phyloP scores from a whole-genome alignment of 2,888 invertebrate species.

The Podotricha telesiphe region DNA sequence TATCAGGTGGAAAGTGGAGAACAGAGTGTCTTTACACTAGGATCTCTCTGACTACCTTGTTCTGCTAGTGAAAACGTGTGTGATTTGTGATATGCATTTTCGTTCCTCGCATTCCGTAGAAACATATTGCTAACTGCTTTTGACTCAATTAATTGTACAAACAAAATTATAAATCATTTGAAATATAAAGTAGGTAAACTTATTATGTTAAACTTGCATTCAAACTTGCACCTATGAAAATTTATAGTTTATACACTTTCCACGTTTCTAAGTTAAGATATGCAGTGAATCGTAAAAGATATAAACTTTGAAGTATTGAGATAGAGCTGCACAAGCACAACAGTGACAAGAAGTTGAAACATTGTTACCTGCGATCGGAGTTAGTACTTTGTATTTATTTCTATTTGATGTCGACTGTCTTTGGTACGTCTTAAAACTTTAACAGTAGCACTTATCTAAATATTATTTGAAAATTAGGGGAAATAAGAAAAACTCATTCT shows the following conservation, averaged over 20 bases:
- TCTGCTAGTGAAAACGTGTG: too few relatives aligned
- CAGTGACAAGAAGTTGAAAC: slow-evolving; percentile 18
- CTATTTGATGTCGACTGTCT: slow-evolving; percentile 16
- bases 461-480: not conserved
- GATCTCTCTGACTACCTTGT: too few relatives aligned
- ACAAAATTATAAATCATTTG: too few relatives aligned
- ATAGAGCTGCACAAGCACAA: not conserved
- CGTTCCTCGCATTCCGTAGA: too few relatives aligned
- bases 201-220: not conserved
- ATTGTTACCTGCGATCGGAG: slow-evolving; percentile 22
- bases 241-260: slow-evolving; percentile 8
- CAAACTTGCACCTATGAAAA: slow-evolving; percentile 5
- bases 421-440: slow-evolving; percentile 12
- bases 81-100: too few relatives aligned
- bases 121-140: too few relatives aligned
- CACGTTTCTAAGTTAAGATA: slow-evolving; percentile 28
- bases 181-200: not conserved
- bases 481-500: not conserved
- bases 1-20: too few relatives aligned
- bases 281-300: slow-evolving; percentile 27
- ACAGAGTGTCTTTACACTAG: too few relatives aligned
- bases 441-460: not conserved
- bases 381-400: slow-evolving; percentile 19
- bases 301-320: slow-evolving; percentile 31
- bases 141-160: too few relatives aligned